Evolutionary conservation across 2,797 vertebrate genomes (phyloP).

Genomic region (Phrynocephalus forsythii): DNA sequence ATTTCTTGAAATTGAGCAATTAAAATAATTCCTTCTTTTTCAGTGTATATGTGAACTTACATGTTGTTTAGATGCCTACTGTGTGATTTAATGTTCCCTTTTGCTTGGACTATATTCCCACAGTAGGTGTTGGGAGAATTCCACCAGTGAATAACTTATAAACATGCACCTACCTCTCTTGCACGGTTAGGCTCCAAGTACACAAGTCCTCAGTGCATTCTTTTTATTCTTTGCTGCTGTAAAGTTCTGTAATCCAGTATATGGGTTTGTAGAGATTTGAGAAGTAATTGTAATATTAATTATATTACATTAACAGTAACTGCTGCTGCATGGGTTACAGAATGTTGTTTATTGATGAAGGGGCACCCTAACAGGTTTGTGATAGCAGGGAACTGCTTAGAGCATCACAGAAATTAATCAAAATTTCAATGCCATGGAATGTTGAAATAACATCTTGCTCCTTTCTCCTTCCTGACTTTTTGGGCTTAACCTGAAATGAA

Average conservation of each 20-base stretch:
- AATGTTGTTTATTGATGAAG: background rate
- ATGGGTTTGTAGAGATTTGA: slow-evolving; percentile 11
- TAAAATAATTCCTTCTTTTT: background rate
- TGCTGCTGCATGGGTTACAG: background rate
- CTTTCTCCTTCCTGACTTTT: too few relatives aligned
- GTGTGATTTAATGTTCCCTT: background rate
- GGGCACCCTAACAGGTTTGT: background rate
- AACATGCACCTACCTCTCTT: slow-evolving; percentile 29
- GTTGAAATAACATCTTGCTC: background rate
- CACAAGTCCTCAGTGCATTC: background rate
- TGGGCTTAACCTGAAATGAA: background rate
- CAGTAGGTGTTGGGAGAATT: background rate
- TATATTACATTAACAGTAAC: slow-evolving; percentile 40
- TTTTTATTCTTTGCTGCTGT: slow-evolving; percentile 16
- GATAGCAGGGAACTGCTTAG: background rate
- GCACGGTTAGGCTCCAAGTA: slow-evolving; percentile 21
- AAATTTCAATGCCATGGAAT: background rate
- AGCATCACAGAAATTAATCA: background rate
- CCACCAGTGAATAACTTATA: slow-evolving; percentile 1
- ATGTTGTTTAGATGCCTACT: background rate
- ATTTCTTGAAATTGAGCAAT: background rate
- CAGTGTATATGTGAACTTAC: background rate
- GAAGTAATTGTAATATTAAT: background rate
- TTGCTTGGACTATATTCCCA: background rate
- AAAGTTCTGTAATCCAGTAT: slow-evolving; percentile 37